Conservation (phyloP, 2,888 invertebrate genomes). For the Hyposoter dolosus region DNA sequence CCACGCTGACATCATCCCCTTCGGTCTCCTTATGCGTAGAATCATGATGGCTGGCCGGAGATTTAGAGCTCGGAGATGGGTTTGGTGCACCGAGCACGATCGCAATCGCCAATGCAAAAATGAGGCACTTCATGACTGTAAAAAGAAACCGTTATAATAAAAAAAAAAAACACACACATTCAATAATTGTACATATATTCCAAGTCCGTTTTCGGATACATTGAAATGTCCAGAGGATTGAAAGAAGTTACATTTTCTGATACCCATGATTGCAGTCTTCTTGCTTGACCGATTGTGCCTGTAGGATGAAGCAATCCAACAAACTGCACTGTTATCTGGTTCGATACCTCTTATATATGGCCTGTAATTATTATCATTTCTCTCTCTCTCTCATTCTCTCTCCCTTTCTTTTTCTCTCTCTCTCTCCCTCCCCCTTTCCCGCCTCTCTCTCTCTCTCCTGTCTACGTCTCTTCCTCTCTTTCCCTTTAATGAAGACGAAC, state of each 20-base stretch:
- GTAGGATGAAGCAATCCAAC: constrained; percentile 5
- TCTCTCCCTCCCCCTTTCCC: background rate
- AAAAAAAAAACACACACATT: background rate
- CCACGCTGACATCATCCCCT: background rate
- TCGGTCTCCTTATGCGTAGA: background rate
- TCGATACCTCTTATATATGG: constrained; percentile 46
- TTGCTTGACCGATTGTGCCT: background rate
- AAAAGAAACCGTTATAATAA: background rate
- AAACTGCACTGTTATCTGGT: constrained; percentile 32
- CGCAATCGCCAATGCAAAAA: constrained; percentile 47
- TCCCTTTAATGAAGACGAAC: constrained; percentile 24
- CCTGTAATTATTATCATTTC: constrained; percentile 8
- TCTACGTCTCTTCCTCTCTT: background rate
- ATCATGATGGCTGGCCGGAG: background rate
- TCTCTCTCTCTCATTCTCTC: constrained; percentile 18
- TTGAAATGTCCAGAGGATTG: background rate
- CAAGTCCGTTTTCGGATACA: background rate
- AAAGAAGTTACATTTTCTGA: constrained; percentile 1
- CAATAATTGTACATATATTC: background rate
- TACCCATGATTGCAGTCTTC: constrained; percentile 48
- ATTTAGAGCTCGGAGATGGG: background rate
- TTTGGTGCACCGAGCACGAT: constrained; percentile 50
- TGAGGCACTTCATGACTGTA: constrained; percentile 56
- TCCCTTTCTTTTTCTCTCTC: background rate
- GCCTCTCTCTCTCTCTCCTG: background rate